phyloP scores from a whole-genome alignment of 2,888 invertebrate species.

The Chrysotoxum bicinctum region DNA sequence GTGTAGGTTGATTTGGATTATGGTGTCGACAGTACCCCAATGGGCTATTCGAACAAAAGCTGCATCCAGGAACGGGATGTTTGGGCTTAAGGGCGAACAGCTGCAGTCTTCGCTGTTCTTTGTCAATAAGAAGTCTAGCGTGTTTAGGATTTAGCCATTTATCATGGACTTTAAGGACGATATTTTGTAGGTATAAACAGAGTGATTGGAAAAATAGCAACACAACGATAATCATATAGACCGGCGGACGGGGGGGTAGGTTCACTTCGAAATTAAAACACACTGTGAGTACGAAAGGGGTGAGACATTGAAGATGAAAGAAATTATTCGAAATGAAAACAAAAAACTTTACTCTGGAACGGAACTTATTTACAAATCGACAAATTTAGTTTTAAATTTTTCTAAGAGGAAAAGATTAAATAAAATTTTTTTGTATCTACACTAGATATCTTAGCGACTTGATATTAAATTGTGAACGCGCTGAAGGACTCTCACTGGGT shows the following conservation, averaged over 20 bases:
- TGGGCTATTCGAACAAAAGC: slow-evolving; percentile 80
- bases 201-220: slow-evolving; percentile 81
- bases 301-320: neutral
- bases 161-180: slow-evolving; percentile 80
- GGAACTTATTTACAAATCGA: neutral
- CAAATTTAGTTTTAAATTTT: neutral
- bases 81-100: slow-evolving; percentile 56
- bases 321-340: neutral
- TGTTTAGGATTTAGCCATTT: slow-evolving; percentile 80
- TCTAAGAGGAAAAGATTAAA: neutral
- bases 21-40: slow-evolving; percentile 80
- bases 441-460: slow-evolving; percentile 39
- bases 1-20: slow-evolving; percentile 66
- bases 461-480: slow-evolving; percentile 11
- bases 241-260: neutral
- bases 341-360: neutral
- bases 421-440: slow-evolving; percentile 38
- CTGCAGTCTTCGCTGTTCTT: slow-evolving; percentile 67
- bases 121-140: slow-evolving; percentile 78
- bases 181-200: slow-evolving; percentile 80
- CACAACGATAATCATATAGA: slow-evolving; percentile 81
- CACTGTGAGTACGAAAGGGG: neutral
- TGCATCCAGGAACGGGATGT: slow-evolving; percentile 74
- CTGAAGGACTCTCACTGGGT: slow-evolving; percentile 54
- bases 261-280: neutral